phyloP scores from a whole-genome alignment of 2,797 vertebrate species.

The Falco novaeseelandiae region DNA sequence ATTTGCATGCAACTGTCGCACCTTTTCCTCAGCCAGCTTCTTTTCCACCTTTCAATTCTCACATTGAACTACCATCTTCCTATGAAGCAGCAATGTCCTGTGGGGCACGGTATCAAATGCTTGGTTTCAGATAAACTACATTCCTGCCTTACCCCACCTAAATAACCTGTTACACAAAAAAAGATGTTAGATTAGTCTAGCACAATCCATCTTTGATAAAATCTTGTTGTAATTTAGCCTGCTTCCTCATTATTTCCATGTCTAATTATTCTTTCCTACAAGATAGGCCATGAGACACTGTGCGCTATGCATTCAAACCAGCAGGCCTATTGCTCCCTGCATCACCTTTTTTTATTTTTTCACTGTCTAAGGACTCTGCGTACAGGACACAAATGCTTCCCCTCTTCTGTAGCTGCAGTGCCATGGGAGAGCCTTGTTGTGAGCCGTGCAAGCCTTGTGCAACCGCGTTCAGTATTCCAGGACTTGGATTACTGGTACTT shows the following conservation, averaged over 20 bases:
- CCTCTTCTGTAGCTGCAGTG: not conserved
- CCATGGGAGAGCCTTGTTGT: not conserved
- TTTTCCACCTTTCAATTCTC: not conserved
- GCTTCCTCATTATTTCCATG: conserved; percentile 53
- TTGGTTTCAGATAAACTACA: not conserved
- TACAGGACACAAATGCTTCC: not conserved
- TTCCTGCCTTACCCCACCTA: conserved; percentile 30
- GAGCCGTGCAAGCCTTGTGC: not conserved
- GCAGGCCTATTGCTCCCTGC: not conserved
- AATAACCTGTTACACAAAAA: not conserved
- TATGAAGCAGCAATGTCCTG: not conserved
- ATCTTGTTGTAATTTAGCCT: conserved; percentile 17
- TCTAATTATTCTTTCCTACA: conserved; percentile 36
- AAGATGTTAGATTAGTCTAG: conserved; percentile 29
- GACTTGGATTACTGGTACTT: not conserved
- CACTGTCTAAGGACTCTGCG: not conserved
- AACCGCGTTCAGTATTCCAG: not conserved
- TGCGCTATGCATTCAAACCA: not conserved
- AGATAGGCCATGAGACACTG: not conserved
- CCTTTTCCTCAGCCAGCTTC: not conserved
- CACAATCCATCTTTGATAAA: conserved; percentile 51
- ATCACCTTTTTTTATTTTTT: not conserved
- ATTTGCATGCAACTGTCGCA: not conserved
- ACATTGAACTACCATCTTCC: not conserved
- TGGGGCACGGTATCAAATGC: not conserved